Evolutionary conservation across 2,113 vertebrate species (phyloP), one percentile per base, ranked within the genome.

Genomic region (Paramisgurnus dabryanus): DNA sequence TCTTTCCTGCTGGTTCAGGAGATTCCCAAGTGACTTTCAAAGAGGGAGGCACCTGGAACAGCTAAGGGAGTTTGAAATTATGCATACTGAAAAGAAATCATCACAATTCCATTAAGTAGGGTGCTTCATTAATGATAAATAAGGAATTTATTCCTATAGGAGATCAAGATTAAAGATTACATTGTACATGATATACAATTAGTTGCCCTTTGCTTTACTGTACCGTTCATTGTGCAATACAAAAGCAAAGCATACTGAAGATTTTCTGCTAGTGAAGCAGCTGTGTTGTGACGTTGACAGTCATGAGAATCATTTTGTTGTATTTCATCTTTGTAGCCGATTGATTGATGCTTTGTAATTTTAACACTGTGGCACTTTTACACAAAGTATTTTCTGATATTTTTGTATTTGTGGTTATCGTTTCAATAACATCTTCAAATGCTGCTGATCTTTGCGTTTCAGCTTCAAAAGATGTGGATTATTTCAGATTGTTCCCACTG

Each of bases 321-420:
- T 83, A 78, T 87, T 80, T 80, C 27, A 34, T 79, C 84, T 69
- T 83, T 64, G 53, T 39, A 69, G 64, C 68, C 65, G 3, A 84
- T 82, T 67, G 77, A 76, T 80, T 87, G 82, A 86, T 88, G 80
- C 88, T 91, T 87, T 91, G 87, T 89, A 84, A 89, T 87, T 88
- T 91, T 89, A 90, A 89, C 88, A 93, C 90, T 89, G 79, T 85
- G 87, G 91, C 91, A 93, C 91, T 91, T 93, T 90, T 90, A 91
- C 84, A 85, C 87, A 89, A 89, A 90, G 82, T 85, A 86, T 91
- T 91, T 92, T 85, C 45, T 85, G 82, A 91, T 91, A 91, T 92
- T 91, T 92, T 92, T 91, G 87, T 90, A 90, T 89, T 57, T 79
- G 72, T 67, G 53, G 80, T 76, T 82, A 65, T 84, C 86, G 49